phyloP scores from a whole-genome alignment of 2,113 vertebrate genomes.

The Chaetodon auriga region DNA sequence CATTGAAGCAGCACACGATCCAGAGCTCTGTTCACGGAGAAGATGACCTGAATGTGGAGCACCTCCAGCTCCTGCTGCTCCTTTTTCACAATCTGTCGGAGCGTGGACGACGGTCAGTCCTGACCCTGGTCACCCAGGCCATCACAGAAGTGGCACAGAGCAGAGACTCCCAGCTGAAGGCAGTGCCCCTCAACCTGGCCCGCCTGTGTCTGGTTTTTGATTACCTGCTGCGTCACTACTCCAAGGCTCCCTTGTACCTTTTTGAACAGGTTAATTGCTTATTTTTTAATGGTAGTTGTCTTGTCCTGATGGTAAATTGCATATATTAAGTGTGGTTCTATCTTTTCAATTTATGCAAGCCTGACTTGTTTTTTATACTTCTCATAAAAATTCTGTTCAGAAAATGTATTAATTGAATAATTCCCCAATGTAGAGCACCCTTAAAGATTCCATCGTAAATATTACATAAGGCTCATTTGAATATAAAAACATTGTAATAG shows the following conservation, averaged over 20 bases:
- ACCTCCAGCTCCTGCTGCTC: constrained; percentile 96
- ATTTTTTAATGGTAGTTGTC: not conserved
- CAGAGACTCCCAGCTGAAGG: constrained; percentile 88
- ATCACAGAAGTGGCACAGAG: constrained; percentile 90
- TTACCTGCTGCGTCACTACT: constrained; percentile 96
- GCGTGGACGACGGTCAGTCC: constrained; percentile 87
- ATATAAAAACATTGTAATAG: not conserved
- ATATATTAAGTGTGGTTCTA: not conserved
- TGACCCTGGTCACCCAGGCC: constrained; percentile 91
- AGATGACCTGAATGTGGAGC: constrained; percentile 96
- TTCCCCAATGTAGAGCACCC: no score
- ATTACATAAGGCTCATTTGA: not conserved
- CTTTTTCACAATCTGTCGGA: constrained; percentile 97
- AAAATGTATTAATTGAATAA: not conserved
- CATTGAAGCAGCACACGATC: constrained; percentile 92
- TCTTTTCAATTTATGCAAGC: not conserved
- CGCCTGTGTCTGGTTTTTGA: constrained; percentile 94
- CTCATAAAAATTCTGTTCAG: not conserved
- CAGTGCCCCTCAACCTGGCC: constrained; percentile 91
- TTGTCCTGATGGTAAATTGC: not conserved
- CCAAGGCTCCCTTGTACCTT: constrained; percentile 91
- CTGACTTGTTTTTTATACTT: not conserved
- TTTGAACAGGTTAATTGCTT: constrained; percentile 91
- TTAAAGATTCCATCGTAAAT: not conserved
- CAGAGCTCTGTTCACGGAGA: constrained; percentile 90